Base-by-base conservation (phyloP, 2,888 invertebrate genomes). In the Protonemura montana region DNA sequence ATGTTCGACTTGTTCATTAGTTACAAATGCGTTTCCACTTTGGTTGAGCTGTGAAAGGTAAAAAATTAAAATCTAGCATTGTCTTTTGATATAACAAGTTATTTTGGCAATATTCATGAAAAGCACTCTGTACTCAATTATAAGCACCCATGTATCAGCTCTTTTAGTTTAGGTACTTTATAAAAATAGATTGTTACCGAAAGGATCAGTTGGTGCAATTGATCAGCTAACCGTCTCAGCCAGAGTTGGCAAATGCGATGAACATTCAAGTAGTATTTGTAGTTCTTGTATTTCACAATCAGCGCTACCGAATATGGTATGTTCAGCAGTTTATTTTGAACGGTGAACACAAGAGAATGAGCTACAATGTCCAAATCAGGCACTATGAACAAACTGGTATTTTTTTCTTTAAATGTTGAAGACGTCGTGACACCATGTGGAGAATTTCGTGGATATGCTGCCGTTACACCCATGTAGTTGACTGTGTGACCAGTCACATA, bases 401-500 rank as follows among this genome's bases (percentile, higher is more conserved):
- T 87, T 41, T 85, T 82, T 76, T 88, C 87, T 10, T 82, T 41
- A 42, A 76, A 84, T 26, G 76, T 1, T 21, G 59, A 10, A 10
- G 59, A 2, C 59, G 59, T 21, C 16, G 13, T 21, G 2, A 21
- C 59, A 21, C 21, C 27, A 28, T 84, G 76, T 27, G 26, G 13
- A 13, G 3, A 41, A 0, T 25, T 27, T 29, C 30, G 0, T 26
- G 59, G 42, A 13, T 42, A 41, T 29, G 30, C 81, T 35, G 85
- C 41, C 28, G 76, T 78, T 26, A 87, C 86, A 77, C 87, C 86
- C 42, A 87, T 85, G 30, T 88, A 88, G 85, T 88, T 89, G 0
- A 89, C 89, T 26, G 89, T 88, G 83, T 89, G 89, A 84, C 87
- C 85, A 13, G 89, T 88, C 0, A 89, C 87, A 87, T 89, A 89